phyloP scores from a whole-genome alignment of 2,797 vertebrate genomes.

The Platalea minor region DNA sequence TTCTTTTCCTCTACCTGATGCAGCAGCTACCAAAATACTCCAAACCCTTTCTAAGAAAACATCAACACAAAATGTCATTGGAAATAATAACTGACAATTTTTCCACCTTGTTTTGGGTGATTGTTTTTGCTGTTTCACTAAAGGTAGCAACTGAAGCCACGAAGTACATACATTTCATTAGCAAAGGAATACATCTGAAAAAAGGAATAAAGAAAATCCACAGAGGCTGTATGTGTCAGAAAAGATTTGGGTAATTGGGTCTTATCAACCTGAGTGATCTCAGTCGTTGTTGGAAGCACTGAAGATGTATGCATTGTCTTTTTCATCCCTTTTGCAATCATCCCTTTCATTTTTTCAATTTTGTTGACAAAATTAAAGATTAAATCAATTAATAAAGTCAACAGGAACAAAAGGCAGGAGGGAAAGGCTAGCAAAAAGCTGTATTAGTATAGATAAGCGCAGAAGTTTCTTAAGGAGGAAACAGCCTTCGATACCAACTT shows the following conservation, averaged over 20 bases:
- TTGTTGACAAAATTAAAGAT: neutral
- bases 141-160: constrained; percentile 56
- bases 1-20: neutral
- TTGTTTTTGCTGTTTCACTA: neutral
- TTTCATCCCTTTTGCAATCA: neutral
- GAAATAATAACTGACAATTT: neutral
- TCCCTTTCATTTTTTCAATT: neutral
- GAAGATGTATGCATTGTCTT: neutral
- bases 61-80: neutral
- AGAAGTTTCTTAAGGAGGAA: neutral
- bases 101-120: neutral
- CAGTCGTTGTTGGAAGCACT: neutral
- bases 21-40: neutral
- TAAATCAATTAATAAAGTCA: neutral
- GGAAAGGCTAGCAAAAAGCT: neutral
- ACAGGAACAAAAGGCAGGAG: neutral
- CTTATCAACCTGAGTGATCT: neutral
- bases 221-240: constrained; percentile 39
- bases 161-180: constrained; percentile 56
- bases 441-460: neutral
- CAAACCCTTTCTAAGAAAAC: neutral
- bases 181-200: constrained; percentile 50
- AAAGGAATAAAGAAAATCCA: constrained; percentile 39
- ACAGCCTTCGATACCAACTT: neutral
- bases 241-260: neutral